Conservation (phyloP, 1,140 invertebrate species). For the Helicoverpa armigera region DNA sequence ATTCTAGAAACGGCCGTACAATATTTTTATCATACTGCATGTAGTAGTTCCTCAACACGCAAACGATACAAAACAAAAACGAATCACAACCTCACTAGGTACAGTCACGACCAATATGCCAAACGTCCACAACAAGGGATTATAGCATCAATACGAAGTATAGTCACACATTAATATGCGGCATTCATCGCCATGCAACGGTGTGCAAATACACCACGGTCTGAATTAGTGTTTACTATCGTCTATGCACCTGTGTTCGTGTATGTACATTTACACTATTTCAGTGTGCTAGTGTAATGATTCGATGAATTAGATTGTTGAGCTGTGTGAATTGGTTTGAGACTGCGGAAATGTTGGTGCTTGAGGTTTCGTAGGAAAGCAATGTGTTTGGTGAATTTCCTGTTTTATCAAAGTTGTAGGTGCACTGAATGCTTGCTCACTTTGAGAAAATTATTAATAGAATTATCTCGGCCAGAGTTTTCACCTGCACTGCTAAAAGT, state of each 20-base stretch:
- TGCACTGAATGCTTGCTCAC: too few relatives aligned
- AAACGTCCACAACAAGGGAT: background rate
- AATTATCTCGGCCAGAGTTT: too few relatives aligned
- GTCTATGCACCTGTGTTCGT: conserved; percentile 15
- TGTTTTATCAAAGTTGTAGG: too few relatives aligned
- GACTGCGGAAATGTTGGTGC: background rate
- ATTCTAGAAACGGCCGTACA: too few relatives aligned
- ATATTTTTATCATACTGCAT: too few relatives aligned
- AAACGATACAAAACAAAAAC: background rate
- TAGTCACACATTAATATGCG: conserved; percentile 55
- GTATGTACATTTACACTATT: conserved; percentile 2
- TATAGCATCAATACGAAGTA: conserved; percentile 31
- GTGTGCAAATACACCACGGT: conserved; percentile 54
- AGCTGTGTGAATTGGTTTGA: background rate
- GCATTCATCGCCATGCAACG: conserved; percentile 47
- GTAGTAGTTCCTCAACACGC: too few relatives aligned
- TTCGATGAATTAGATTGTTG: conserved; percentile 27
- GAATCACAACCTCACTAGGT: background rate
- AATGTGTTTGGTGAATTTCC: too few relatives aligned
- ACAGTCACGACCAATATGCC: background rate
- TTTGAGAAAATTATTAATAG: too few relatives aligned
- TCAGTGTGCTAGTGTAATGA: conserved; percentile 18
- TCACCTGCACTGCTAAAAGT: too few relatives aligned
- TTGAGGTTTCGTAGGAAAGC: too few relatives aligned
- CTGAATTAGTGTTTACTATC: conserved; percentile 57